Conservation (phyloP, 2,113 vertebrate genomes). For the Seriola quinqueradiata region DNA sequence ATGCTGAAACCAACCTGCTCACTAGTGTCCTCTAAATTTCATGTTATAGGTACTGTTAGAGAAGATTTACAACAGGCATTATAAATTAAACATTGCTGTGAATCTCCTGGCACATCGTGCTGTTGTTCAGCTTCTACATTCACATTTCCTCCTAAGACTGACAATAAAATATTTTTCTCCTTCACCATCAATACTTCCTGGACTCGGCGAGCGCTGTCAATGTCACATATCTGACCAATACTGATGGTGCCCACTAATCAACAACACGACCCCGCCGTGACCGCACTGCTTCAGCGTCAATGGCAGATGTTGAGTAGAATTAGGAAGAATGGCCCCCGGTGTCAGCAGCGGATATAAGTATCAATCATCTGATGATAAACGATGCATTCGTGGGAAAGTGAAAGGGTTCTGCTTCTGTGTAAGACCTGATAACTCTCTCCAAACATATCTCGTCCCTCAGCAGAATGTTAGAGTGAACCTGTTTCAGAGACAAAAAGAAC, state of each 20-base stretch:
- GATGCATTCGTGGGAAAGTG: conserved; percentile 39
- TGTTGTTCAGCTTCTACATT: neutral
- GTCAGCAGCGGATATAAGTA: conserved; percentile 45
- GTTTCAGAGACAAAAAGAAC: conserved; percentile 52
- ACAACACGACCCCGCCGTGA: conserved; percentile 31
- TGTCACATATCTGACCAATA: conserved; percentile 29
- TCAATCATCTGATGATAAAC: conserved; percentile 61
- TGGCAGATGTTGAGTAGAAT: conserved; percentile 40
- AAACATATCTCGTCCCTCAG: conserved; percentile 72
- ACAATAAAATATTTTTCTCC: neutral
- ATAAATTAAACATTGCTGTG: neutral
- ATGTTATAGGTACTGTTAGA: neutral
- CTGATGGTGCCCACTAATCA: conserved; percentile 37
- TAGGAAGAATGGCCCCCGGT: conserved; percentile 44
- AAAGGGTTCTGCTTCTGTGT: conserved; percentile 57
- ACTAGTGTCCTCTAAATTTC: neutral
- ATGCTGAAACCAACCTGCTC: neutral
- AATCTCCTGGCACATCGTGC: neutral
- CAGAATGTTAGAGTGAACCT: conserved; percentile 67
- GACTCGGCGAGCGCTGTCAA: neutral
- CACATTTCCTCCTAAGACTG: neutral
- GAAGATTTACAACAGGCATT: neutral
- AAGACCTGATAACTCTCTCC: conserved; percentile 70
- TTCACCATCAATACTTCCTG: conserved; percentile 27
- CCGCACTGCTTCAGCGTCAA: conserved; percentile 6